Base-by-base conservation (phyloP, 2,113 vertebrate genomes). In the Strix uralensis region DNA sequence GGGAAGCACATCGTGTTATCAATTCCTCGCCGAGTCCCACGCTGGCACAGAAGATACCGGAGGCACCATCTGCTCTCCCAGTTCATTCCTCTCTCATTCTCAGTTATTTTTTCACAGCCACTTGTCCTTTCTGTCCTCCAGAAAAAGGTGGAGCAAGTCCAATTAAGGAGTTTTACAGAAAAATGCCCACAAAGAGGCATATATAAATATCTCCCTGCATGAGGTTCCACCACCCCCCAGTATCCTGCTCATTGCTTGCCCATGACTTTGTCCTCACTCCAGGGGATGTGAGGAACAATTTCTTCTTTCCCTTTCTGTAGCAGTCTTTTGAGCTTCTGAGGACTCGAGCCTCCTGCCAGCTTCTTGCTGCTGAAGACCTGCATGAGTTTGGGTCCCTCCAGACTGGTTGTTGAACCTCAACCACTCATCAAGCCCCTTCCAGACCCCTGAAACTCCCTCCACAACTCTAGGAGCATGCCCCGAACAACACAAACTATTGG, bases 401-500 rank as follows among this genome's bases (percentile, higher is more conserved):
- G 34, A 26, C 0, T 3, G 22, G 30, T 9, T 44, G 55, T 22
- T 57, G 57, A 51, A 84, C 30, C 72, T 62, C 40, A 47, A 7
- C 21, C 12, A 30, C 15, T 71, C 10, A 10, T 1, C 0, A 13
- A 77, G 36, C 70, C 32, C 32, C 38, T 73, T 78, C 44, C 27
- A 51, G 55, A 65, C 4, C 14, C 20, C 14, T 5, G 0, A 19
- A 81, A 59, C 58, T 47, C 46, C 36, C 1, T 36, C 79, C 79
- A 23, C 5, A 3, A 17, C 26, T 2, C 2, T 4, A 74, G 49
- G 10, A 75, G 2, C 5, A 5, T 4, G 15, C 6, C 26, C 40
- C 16, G 10, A 30, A 15, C 30, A 55, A 47, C 30, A 32, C 8
- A 36, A 36, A 61, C 29, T 17, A 34, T 17, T 0, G 3, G 40